These are phyloP conservation scores for Barypeithes pellucidus DNA, from an alignment of 2,888 invertebrate species.

Conservation along the genomic window DNA sequence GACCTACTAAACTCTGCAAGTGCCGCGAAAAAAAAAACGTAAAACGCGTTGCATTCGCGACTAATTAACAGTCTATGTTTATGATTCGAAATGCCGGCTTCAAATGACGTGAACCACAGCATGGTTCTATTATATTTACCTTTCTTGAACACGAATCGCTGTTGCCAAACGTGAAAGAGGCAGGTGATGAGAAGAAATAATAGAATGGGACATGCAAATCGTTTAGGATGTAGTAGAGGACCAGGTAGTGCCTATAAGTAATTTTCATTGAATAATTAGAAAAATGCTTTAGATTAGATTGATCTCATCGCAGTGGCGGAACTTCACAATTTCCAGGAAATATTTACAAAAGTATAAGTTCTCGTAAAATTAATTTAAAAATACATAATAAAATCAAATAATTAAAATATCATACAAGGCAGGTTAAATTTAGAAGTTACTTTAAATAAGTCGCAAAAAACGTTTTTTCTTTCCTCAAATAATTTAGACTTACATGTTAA, in stretches of 20 bases:
- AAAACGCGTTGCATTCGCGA: slow-evolving; percentile 6
- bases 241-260: not conserved
- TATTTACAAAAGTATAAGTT: too few relatives aligned
- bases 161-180: slow-evolving; percentile 24
- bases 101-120: slow-evolving; percentile 35
- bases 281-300: too few relatives aligned
- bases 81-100: slow-evolving; percentile 32
- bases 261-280: not conserved
- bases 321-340: too few relatives aligned
- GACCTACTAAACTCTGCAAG: slow-evolving; percentile 39
- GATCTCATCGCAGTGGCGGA: too few relatives aligned
- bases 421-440: too few relatives aligned
- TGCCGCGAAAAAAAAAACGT: not conserved
- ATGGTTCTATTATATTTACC: slow-evolving; percentile 39
- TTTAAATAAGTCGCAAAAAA: too few relatives aligned
- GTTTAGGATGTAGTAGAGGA: not conserved
- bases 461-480: too few relatives aligned
- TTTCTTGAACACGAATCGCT: slow-evolving; percentile 27
- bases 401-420: too few relatives aligned
- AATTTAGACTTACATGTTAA: too few relatives aligned
- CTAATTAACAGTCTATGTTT: slow-evolving; percentile 25
- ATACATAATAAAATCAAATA: too few relatives aligned
- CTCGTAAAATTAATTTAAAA: too few relatives aligned
- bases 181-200: slow-evolving; percentile 9
- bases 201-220: not conserved